Base-by-base conservation (phyloP, 1,140 invertebrate genomes). In the Hermetia illucens region DNA sequence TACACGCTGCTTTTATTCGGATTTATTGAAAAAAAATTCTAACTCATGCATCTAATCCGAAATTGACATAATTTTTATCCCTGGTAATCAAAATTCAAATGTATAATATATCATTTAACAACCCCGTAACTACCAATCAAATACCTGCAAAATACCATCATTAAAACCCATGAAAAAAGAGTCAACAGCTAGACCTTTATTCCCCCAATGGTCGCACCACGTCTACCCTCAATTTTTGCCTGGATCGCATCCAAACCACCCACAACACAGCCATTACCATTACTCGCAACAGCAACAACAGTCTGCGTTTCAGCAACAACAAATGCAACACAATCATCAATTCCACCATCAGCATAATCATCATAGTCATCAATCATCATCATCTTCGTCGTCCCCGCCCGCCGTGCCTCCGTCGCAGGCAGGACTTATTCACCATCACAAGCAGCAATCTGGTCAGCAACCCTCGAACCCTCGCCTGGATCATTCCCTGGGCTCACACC, bases 151-250 rank as follows among this genome's bases (percentile, higher is more conserved):
- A 38, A 16, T 20, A 24, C 10, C 34, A 22, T n/a, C 21, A 37
- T 20, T 31, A 41, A 30, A 20, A 40, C n/a, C 50, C n/a, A n/a
- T n/a, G n/a, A n/a, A n/a, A n/a, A n/a, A n/a, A 57, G 56, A 60
- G 46, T 49, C 58, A 38, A 48, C 58, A 44, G 48, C 68, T 42
- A 72, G 82, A 58, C 84, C 85, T 51, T 70, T 87, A 56, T 89
- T 88, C 63, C 83, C 84, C 49, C 83, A 88, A 68, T 88, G 85
- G 84, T 87, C 83, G 50, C 83, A 88, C 66, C 83, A 88, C 68
- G 83, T 88, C 52, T 87, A 87, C 64, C 83, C 84, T 47, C 84
- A 88, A 74, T 88, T 87, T 70, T 72, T 88, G 62, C 82, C 84
- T 47, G 81, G 81, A 61, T 78, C 79, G 63, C 82, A 85, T 66